These are phyloP conservation scores for Drosophila eohydei DNA, from an alignment of 2,888 invertebrate species.

Conservation along the genomic window DNA sequence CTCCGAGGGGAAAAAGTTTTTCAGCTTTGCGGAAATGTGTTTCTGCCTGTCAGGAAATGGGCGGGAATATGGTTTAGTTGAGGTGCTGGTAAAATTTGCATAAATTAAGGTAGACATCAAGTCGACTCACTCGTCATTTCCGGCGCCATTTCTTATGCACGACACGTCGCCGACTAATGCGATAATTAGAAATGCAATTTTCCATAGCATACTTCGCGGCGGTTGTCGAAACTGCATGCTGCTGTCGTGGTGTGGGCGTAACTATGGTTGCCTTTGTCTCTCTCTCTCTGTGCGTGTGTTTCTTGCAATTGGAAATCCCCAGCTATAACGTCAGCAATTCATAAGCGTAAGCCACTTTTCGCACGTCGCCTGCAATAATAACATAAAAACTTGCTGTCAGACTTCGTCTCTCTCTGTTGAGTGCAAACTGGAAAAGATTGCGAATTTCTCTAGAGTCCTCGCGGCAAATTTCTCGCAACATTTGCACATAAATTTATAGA, in stretches of 20 bases:
- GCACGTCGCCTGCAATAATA: constrained; percentile 70
- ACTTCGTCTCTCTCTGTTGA: constrained; percentile 21
- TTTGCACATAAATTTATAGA: constrained; percentile 78
- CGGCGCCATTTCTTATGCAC: constrained; percentile 83
- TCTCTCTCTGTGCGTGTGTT: neutral
- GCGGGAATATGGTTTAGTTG: constrained; percentile 1
- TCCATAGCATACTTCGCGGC: constrained; percentile 81
- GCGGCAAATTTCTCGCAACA: constrained; percentile 62
- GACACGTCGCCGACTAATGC: constrained; percentile 81
- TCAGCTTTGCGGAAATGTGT: constrained; percentile 63
- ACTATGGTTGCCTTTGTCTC: too few relatives aligned
- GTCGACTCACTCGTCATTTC: constrained; percentile 76
- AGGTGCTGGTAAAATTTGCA: constrained; percentile 59
- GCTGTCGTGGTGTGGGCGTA: constrained; percentile 1
- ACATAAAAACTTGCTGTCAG: constrained; percentile 75
- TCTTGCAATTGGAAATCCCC: constrained; percentile 57
- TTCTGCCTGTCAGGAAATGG: constrained; percentile 25
- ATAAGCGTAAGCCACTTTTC: constrained; percentile 74
- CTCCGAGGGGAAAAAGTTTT: constrained; percentile 70
- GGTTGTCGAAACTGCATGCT: constrained; percentile 62
- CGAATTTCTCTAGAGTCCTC: constrained; percentile 64
- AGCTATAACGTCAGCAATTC: constrained; percentile 77
- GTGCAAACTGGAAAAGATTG: constrained; percentile 59
- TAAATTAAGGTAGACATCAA: constrained; percentile 57
- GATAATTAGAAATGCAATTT: constrained; percentile 85